These are phyloP conservation scores for Dioctria rufipes DNA, from an alignment of 2,888 invertebrate species.

Conservation along the genomic window DNA sequence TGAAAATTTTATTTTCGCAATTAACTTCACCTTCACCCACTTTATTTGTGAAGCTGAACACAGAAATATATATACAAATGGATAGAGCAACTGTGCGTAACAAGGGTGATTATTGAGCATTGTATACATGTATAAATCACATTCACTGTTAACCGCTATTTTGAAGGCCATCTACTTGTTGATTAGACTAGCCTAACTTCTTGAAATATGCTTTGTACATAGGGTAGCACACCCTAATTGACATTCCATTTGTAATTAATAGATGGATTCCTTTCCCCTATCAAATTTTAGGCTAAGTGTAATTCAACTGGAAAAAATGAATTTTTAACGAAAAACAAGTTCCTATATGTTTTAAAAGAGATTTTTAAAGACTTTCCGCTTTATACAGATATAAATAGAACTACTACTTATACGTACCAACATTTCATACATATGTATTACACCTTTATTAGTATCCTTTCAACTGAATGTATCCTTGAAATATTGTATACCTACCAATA, in stretches of 20 bases:
- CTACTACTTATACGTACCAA: too few species aligned
- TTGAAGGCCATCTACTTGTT: constrained; percentile 21
- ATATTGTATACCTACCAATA: not conserved
- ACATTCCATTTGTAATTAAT: constrained; percentile 25
- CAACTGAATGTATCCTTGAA: too few species aligned
- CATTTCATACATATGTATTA: too few species aligned
- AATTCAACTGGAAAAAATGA: not conserved
- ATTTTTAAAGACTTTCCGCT: too few species aligned
- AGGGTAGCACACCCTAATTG: not conserved
- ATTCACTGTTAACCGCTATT: not conserved
- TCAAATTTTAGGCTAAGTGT: not conserved
- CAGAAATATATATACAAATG: too few species aligned
- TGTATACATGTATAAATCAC: not conserved
- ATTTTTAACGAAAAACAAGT: too few species aligned
- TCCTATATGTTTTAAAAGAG: too few species aligned
- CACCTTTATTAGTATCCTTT: too few species aligned
- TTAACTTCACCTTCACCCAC: constrained; percentile 6
- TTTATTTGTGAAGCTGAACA: not conserved
- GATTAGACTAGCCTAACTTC: not conserved
- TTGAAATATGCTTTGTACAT: not conserved
- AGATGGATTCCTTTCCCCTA: not conserved
- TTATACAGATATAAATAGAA: too few species aligned
- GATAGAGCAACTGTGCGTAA: not conserved
- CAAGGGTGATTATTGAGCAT: not conserved
- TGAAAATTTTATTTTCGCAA: constrained; percentile 9